Evolutionary conservation across 2,113 vertebrate species (phyloP).

Genomic region (Thinocorus orbignyianus): DNA sequence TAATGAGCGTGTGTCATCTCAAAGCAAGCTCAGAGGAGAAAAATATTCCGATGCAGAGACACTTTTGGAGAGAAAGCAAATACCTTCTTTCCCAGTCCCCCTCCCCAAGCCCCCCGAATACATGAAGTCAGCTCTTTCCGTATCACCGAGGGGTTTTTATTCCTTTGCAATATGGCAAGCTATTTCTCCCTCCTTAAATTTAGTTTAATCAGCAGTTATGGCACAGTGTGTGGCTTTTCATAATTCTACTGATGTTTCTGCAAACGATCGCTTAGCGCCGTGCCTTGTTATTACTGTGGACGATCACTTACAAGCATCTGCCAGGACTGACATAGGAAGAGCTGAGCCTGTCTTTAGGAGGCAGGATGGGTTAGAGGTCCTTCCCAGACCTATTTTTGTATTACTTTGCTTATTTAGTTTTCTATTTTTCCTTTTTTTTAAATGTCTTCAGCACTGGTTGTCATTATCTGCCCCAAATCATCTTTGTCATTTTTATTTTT

Average conservation of each 20-base stretch:
- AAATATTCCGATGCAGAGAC: neutral
- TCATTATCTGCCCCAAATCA: constrained; percentile 19
- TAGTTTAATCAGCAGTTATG: constrained; percentile 46
- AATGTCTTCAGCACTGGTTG: neutral
- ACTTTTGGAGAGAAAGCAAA: neutral
- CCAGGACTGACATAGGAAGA: neutral
- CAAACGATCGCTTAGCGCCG: neutral
- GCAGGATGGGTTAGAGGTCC: neutral
- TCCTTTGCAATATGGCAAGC: constrained; percentile 44
- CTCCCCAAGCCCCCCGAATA: neutral
- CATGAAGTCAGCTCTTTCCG: neutral
- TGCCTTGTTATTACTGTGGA: neutral
- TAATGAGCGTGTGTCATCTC: neutral
- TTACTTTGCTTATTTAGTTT: neutral
- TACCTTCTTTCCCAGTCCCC: neutral
- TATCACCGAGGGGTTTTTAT: constrained; percentile 18
- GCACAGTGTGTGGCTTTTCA: constrained; percentile 42
- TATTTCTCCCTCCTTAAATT: constrained; percentile 33
- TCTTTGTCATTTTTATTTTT: neutral
- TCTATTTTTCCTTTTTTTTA: neutral
- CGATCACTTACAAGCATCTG: neutral
- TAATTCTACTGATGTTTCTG: constrained; percentile 5
- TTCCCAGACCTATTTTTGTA: neutral
- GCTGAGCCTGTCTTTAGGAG: neutral
- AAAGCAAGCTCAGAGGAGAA: neutral